Conservation (phyloP, 35 echinoderm and acorn worm genomes). For the Anneissia japonica region DNA sequence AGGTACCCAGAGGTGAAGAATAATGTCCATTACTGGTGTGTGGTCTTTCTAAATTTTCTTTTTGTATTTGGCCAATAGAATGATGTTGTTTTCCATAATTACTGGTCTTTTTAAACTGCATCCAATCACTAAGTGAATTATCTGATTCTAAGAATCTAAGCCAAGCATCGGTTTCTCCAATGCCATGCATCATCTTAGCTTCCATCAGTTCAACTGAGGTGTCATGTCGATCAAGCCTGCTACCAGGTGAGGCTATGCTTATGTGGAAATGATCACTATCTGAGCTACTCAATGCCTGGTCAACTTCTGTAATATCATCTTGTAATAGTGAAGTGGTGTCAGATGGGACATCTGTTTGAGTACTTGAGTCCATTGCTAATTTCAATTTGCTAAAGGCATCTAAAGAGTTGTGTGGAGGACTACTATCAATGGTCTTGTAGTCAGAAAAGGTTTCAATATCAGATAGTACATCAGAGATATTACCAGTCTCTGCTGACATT, state of each 20-base stretch:
- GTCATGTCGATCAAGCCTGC: constrained; percentile 59
- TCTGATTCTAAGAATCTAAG: constrained; percentile 75
- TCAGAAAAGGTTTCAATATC: not conserved
- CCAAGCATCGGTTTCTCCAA: constrained; percentile 94
- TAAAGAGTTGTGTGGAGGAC: not conserved
- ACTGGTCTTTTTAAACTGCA: not conserved
- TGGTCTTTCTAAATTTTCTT: not conserved
- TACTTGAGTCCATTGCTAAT: not conserved
- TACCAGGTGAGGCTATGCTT: constrained; percentile 23
- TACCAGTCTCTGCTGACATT: too few relatives aligned
- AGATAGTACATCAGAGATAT: not conserved
- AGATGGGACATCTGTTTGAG: not conserved
- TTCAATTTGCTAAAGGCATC: too few relatives aligned
- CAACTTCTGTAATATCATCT: not conserved
- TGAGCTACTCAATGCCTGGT: not conserved
- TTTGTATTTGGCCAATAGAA: not conserved
- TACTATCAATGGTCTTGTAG: not conserved
- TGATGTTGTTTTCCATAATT: not conserved
- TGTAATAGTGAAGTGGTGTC: not conserved
- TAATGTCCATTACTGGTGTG: not conserved
- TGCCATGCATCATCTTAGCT: constrained; percentile 89
- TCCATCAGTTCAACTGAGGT: constrained; percentile 86
- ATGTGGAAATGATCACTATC: not conserved
- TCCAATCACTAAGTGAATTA: constrained; percentile 62
- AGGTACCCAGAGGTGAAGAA: not conserved